Evolutionary conservation across 2,797 vertebrate genomes (phyloP), one percentile per base, ranked within the genome.

Genomic region (Spinus olivaceus): DNA sequence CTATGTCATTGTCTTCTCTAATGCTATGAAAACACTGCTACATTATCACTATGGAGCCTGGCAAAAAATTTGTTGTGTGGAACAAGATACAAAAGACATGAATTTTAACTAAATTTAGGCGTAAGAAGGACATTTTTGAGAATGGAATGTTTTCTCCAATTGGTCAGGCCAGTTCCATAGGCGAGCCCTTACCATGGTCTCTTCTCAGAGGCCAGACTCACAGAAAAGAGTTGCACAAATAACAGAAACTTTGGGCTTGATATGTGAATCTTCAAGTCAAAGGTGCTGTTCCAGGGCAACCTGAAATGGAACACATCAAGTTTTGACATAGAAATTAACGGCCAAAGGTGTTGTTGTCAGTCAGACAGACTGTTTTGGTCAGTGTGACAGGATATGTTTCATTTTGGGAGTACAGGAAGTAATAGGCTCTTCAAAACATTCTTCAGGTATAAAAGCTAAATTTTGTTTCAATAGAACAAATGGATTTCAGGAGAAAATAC

Each of bases 1-100:
- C 88, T 88, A 80, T 82, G 69, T 93, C 72, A 86, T 35, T 80
- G 71, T 90, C 82, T 88, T 95, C 41, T 80, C 67, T 77, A 77
- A 83, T 23, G 15, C 69, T 86, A 76, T 84, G 80, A 63, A 93
- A 94, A 89, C 54, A 35, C 30, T 44, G 21, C 81, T 91, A 72
- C 6, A 1, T 78, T 96, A 87, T 86, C 79, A 23, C 81, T 92
- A 20, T 86, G 72, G 91, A 94, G 50, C 23, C 66, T 91, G 63
- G 78, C 28, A 85, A 91, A 81, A 92, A 50, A 64, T 71, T 87
- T 80, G 53, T 91, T 88, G 59, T 44, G 47, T 81, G 63, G 53
- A 92, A 69, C 8, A 9, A n/a, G 57, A 74, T 59, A 78, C 77
- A 49, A 70, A 88, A 91, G 28, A 53, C 27, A 66, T 49, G 11